Conservation (phyloP, 2,797 vertebrate species). For the Diglossa cyanea region DNA sequence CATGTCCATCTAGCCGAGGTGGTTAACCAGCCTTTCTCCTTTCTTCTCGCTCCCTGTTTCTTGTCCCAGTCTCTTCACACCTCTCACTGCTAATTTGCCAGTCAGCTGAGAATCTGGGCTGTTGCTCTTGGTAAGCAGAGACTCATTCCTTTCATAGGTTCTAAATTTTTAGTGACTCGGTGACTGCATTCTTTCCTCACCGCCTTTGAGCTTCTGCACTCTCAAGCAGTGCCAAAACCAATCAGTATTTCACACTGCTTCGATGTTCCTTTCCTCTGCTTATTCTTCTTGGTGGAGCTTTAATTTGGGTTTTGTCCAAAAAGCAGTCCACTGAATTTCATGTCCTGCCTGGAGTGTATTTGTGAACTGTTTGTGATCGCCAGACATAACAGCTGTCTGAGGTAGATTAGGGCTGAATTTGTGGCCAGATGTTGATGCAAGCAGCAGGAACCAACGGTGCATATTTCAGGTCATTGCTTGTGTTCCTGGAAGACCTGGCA, state of each 20-base stretch:
- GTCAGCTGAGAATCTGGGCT: not conserved
- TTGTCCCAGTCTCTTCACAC: not conserved
- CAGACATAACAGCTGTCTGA: slow-evolving; percentile 58
- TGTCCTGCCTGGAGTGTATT: not conserved
- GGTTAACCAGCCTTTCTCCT: not conserved
- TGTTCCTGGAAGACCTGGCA: not conserved
- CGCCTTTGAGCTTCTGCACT: not conserved
- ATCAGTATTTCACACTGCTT: not conserved
- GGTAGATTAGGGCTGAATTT: slow-evolving; percentile 6
- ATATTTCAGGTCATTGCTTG: not conserved
- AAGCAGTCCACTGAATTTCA: slow-evolving; percentile 8
- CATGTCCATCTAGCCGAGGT: accelerated
- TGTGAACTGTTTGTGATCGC: not conserved
- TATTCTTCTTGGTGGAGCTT: slow-evolving; percentile 13
- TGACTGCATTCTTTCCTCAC: slow-evolving; percentile 18
- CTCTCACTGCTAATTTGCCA: not conserved
- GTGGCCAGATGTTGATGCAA: slow-evolving; percentile 1
- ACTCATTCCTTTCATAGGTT: not conserved
- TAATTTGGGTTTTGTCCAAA: slow-evolving; percentile 28
- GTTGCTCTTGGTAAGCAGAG: not conserved
- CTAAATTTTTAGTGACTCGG: not conserved
- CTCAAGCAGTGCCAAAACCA: slow-evolving; percentile 15
- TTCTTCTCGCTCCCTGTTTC: not conserved
- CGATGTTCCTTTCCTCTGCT: not conserved
- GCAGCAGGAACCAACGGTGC: accelerated